Percentiles rank a stretch among this genome's conserved stretches.
Evolutionary conservation across 2,797 vertebrate species (phyloP).

Genomic region (Rhinatrema bivittatum): DNA sequence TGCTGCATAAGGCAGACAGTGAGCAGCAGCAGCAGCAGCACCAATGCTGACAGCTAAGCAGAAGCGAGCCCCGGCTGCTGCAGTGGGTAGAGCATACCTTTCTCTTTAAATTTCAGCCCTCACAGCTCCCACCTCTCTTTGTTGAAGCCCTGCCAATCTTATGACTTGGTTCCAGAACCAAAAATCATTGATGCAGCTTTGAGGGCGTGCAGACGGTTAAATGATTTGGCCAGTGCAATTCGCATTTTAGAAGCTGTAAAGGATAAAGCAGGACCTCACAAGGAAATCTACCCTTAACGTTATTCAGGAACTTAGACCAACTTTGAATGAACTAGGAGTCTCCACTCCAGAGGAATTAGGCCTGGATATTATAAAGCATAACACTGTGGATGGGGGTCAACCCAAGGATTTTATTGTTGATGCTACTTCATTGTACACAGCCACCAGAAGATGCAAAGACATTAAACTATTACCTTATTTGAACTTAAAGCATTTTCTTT

Average conservation of each 20-base stretch:
- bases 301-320: slow-evolving; percentile 86
- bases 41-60: too few relatives aligned
- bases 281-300: slow-evolving; percentile 92
- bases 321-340: slow-evolving; percentile 81
- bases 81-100: too few relatives aligned
- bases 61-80: too few relatives aligned
- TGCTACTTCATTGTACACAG: slow-evolving; percentile 38
- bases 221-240: slow-evolving; percentile 86
- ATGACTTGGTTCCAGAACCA: slow-evolving; percentile 91
- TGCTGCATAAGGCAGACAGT: too few relatives aligned
- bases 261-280: slow-evolving; percentile 90
- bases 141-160: too few relatives aligned
- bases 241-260: slow-evolving; percentile 91
- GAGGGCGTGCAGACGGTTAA: slow-evolving; percentile 83
- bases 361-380: slow-evolving; percentile 83
- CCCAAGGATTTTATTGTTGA: slow-evolving; percentile 16
- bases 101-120: too few relatives aligned
- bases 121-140: too few relatives aligned
- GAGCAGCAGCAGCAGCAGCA: too few relatives aligned
- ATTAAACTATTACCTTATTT: slow-evolving; percentile 43
- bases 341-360: slow-evolving; percentile 89
- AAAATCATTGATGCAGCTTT: slow-evolving; percentile 90
- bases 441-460: slow-evolving; percentile 40
- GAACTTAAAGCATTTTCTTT: slow-evolving; percentile 45
- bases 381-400: slow-evolving; percentile 36